Base-by-base conservation (phyloP, 2,888 invertebrate species). In the Serripes groenlandicus region DNA sequence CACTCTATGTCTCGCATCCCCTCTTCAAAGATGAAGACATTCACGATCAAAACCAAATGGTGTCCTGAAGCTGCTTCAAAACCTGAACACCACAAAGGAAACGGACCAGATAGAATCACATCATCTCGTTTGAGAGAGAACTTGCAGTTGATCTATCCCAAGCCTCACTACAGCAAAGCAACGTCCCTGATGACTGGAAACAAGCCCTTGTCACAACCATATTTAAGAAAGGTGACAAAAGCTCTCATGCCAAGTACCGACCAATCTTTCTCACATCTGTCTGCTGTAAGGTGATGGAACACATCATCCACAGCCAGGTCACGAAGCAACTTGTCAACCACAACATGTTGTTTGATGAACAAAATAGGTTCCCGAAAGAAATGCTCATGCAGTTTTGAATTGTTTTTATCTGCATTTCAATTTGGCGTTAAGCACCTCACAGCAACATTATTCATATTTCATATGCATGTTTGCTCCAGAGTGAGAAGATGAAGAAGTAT, bases 251-350 rank as follows among this genome's bases (percentile, higher is more conserved):
- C 54, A 54, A 54, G 5, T 54, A 54, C 54, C 18, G 54, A 54
- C 54, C 7, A n/a, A 54, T 54, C 5, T 54, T 23, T 23, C 54
- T 54, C 5, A 54, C n/a, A 7, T 54, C 54, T 21, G n/a, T 54
- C n/a, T 54, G 54, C 23, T 11, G n/a, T 23, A 54, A 54, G 23
- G n/a, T 21, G n/a, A 4, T 54, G n/a, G 54, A 54, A 23, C 54
- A 54, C 54, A 54, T 54, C 54, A 21, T 54, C 9, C 54, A 54
- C n/a, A 21, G 54, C 54, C 54, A 54, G 54, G 54, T 54, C 54
- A 54, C 5, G 54, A 21, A 7, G 5, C 54, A 54, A 5, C 54
- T 54, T 11, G 54, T 11, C 23, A 21, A 11, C 18, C n/a, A 54
- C 23, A 54, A 21, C 7, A 54, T 54, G 4, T 23, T 54, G 9